These are phyloP conservation scores for Pseudomugil tenellus DNA, from an alignment of 2,797 vertebrate species.

Conservation along the genomic window DNA sequence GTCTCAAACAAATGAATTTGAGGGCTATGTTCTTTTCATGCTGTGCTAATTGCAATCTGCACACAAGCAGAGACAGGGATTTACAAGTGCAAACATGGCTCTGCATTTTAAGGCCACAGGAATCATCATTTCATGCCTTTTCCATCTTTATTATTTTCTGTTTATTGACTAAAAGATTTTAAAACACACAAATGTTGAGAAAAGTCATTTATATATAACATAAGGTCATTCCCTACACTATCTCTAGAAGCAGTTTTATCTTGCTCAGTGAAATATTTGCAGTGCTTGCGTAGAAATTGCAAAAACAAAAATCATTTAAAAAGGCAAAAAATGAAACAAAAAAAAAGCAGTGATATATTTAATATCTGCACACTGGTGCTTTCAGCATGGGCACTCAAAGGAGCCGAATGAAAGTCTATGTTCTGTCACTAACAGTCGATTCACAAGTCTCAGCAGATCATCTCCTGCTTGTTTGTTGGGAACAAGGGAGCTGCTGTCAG, in stretches of 20 bases:
- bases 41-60: conserved; percentile 8
- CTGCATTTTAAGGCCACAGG: conserved; percentile 6
- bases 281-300: no score
- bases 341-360: not conserved
- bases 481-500: conserved; percentile 37
- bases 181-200: not conserved
- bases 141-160: not conserved
- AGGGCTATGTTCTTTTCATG: not conserved
- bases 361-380: not conserved
- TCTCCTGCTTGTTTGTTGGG: conserved; percentile 36
- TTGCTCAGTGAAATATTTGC: no score
- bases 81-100: not conserved
- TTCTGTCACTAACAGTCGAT: conserved; percentile 26
- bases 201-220: conserved; percentile 13
- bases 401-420: conserved; percentile 25
- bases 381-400: conserved; percentile 25
- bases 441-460: conserved; percentile 39
- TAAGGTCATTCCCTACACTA: not conserved
- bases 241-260: no score
- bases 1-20: conserved; percentile 1
- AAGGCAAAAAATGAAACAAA: no score
- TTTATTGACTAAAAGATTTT: not conserved
- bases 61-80: not conserved
- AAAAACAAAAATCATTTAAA: no score
- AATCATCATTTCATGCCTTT: not conserved